These are phyloP conservation scores for Actenoides lindsayi DNA, from an alignment of 2,113 vertebrate species.

Conservation along the genomic window DNA sequence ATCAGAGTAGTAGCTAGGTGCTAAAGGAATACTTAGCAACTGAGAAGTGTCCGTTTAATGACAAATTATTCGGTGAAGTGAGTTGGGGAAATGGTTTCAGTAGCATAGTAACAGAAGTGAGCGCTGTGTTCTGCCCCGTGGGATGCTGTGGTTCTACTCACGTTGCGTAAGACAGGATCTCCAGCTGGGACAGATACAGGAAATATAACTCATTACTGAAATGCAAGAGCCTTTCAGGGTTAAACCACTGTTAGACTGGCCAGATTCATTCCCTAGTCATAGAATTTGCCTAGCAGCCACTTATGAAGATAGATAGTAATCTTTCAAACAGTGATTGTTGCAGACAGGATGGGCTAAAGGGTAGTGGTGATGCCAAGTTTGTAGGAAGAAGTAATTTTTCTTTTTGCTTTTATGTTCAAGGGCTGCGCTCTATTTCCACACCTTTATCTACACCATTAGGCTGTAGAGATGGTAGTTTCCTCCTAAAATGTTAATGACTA, in stretches of 20 bases:
- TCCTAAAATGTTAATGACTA: constrained; percentile 39
- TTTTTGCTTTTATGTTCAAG: constrained; percentile 6
- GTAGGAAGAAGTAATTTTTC: background rate
- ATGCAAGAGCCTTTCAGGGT: background rate
- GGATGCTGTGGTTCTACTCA: background rate
- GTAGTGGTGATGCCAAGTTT: background rate
- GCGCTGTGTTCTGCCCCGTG: background rate
- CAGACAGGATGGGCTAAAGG: constrained; percentile 6
- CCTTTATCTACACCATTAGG: constrained; percentile 31
- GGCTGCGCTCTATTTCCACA: constrained; percentile 5
- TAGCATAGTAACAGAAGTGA: background rate
- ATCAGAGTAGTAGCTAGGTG: background rate
- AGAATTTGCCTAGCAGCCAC: constrained; percentile 30
- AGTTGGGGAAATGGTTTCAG: constrained; percentile 15
- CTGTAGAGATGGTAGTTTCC: background rate
- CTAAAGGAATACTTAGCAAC: constrained; percentile 30
- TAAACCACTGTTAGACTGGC: background rate
- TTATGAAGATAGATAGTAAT: background rate
- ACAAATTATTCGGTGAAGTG: background rate
- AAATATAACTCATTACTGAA: constrained; percentile 30
- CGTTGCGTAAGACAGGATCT: background rate
- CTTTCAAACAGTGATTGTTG: background rate
- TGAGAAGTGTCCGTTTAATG: background rate
- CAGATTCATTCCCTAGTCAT: background rate
- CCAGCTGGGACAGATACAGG: constrained; percentile 18